Conservation (phyloP, 1,140 invertebrate genomes). For the Lepidurus apus region DNA sequence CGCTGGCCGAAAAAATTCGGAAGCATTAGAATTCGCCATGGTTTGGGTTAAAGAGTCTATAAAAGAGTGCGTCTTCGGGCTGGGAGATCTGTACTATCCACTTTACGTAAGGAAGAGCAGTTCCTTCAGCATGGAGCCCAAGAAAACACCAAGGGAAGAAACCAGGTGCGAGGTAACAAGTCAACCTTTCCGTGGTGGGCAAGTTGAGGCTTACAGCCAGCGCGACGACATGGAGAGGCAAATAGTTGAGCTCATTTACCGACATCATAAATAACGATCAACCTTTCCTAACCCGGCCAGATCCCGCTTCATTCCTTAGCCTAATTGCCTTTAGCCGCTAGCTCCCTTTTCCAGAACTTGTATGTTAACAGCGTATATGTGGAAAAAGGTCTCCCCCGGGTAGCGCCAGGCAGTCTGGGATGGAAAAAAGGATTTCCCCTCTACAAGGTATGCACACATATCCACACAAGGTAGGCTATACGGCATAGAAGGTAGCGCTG, state of each 20-base stretch:
- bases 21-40: not conserved
- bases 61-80: too few species aligned
- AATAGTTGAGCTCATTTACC: constrained; percentile 19
- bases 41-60: not conserved
- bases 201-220: not conserved
- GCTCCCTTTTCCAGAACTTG: not conserved
- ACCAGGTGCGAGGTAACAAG: not conserved
- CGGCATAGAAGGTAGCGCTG: not conserved
- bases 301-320: constrained; percentile 14
- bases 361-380: not conserved
- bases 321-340: constrained; percentile 15
- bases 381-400: not conserved
- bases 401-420: constrained; percentile 15
- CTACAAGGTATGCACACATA: not conserved
- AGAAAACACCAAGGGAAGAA: not conserved
- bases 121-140: too few species aligned
- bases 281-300: constrained; percentile 17
- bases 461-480: not conserved
- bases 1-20: not conserved
- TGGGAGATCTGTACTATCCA: too few species aligned
- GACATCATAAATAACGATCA: constrained; percentile 22
- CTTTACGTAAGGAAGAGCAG: too few species aligned
- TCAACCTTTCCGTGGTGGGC: not conserved
- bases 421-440: constrained; percentile 8
- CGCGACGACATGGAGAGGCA: constrained; percentile 16